A percentile compares a stretch with the other conserved stretches of the same genome.
Conservation (phyloP, 2,888 invertebrate species). For the Spisula subtruncata region DNA sequence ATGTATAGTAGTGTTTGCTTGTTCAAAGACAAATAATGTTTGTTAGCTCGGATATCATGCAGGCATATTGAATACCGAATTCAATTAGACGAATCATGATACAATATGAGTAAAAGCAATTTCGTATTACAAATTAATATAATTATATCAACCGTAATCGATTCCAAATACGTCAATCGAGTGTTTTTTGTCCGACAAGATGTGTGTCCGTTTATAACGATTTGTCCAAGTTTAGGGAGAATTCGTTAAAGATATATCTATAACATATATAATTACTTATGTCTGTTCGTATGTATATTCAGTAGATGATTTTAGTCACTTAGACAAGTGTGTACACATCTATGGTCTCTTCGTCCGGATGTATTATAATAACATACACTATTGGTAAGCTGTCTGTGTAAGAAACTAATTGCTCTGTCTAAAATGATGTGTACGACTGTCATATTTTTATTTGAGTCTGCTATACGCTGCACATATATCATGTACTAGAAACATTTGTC, state of each 20-base stretch:
- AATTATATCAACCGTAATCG: background rate
- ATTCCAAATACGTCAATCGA: background rate
- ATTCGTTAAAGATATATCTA: background rate
- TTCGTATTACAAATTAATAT: background rate
- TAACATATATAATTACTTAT: background rate
- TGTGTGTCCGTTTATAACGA: background rate
- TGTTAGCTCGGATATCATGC: background rate
- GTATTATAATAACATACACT: background rate
- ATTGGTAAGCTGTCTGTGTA: background rate
- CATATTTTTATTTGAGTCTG: background rate
- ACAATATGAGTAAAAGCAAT: background rate
- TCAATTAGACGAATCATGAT: background rate
- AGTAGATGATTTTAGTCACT: background rate
- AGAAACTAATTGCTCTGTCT: conserved; percentile 17
- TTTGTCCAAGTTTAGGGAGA: background rate
- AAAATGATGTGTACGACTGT: background rate
- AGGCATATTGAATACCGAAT: background rate
- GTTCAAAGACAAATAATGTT: background rate
- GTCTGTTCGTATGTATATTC: background rate
- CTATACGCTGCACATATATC: conserved; percentile 14
- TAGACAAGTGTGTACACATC: background rate
- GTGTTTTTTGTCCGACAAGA: background rate
- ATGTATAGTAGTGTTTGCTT: background rate
- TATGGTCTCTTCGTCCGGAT: background rate
- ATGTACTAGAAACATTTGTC: conserved; percentile 17